Conservation (phyloP, 2,113 vertebrate genomes). For the Archocentrus centrarchus region DNA sequence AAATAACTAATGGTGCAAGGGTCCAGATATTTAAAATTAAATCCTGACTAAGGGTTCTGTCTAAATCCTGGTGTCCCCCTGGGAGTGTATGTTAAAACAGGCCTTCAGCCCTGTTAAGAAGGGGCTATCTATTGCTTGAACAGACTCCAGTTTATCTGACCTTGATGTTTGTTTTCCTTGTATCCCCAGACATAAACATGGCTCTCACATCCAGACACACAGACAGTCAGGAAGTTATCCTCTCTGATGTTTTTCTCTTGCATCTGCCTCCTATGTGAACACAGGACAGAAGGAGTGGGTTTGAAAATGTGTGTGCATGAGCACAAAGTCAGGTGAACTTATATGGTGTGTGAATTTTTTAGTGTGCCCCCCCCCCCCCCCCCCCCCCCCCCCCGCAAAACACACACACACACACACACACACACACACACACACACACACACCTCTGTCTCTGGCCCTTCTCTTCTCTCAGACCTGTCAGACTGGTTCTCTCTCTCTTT, state of each 20-base stretch:
- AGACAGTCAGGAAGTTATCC: slow-evolving; percentile 61
- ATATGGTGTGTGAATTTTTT: slow-evolving; percentile 38
- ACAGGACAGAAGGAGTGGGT: not conserved
- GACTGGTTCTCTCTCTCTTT: slow-evolving; percentile 63
- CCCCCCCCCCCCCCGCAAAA: no score
- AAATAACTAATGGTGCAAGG: not conserved
- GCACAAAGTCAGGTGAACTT: slow-evolving; percentile 25
- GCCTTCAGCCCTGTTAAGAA: slow-evolving; percentile 48
- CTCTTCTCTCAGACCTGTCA: slow-evolving; percentile 59
- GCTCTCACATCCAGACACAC: slow-evolving; percentile 58
- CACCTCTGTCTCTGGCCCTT: slow-evolving; percentile 2
- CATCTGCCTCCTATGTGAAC: slow-evolving; percentile 31
- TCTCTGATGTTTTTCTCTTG: slow-evolving; percentile 57
- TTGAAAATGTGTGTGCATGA: slow-evolving; percentile 25
- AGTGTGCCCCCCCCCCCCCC: slow-evolving; percentile 3
- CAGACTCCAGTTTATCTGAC: slow-evolving; percentile 70
- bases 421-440: not conserved
- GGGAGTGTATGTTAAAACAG: slow-evolving; percentile 46
- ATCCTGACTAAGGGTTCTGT: slow-evolving; percentile 21
- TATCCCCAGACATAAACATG: slow-evolving; percentile 74
- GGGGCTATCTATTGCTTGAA: slow-evolving; percentile 64
- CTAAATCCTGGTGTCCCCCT: slow-evolving; percentile 42
- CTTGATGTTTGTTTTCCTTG: slow-evolving; percentile 79
- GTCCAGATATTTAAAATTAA: slow-evolving; percentile 38
- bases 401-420: not conserved